These are phyloP conservation scores for Drosophila santomea DNA, from an alignment of 1,140 invertebrate genomes.

Conservation along the genomic window DNA sequence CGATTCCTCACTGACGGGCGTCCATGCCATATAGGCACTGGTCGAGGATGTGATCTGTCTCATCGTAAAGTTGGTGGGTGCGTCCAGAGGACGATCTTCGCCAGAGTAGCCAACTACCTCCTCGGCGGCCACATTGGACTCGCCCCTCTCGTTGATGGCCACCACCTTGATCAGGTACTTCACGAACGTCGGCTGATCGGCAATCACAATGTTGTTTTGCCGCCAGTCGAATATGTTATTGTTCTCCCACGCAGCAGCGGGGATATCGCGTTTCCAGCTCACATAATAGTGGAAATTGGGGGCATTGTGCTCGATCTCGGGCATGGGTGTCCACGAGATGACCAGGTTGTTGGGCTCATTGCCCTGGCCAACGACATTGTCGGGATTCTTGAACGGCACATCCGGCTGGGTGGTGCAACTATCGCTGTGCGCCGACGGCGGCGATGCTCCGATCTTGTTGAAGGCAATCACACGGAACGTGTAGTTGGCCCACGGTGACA, in stretches of 20 bases:
- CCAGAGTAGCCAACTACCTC: constrained; percentile 97
- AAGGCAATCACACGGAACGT: constrained; percentile 97
- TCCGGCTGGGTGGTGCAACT: constrained; percentile 94
- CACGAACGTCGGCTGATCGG: constrained; percentile 96
- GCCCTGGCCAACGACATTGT: constrained; percentile 96
- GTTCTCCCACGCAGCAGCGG: constrained; percentile 89
- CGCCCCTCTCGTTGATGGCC: constrained; percentile 95
- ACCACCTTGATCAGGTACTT: constrained; percentile 96
- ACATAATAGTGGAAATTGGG: constrained; percentile 96
- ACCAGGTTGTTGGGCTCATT: constrained; percentile 95
- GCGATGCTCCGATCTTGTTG: constrained; percentile 96
- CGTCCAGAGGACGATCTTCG: constrained; percentile 94
- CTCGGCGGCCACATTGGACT: constrained; percentile 92
- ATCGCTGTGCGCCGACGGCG: constrained; percentile 92
- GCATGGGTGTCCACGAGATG: constrained; percentile 98
- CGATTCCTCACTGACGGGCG: constrained; percentile 90
- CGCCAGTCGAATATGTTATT: constrained; percentile 92
- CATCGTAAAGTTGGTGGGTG: constrained; percentile 94
- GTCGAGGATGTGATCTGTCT: constrained; percentile 90
- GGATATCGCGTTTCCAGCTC: constrained; percentile 92
- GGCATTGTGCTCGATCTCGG: constrained; percentile 98
- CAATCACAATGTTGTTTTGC: constrained; percentile 88
- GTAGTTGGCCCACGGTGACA: constrained; percentile 98
- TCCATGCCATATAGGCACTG: constrained; percentile 93
- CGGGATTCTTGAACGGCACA: constrained; percentile 97